phyloP scores from a whole-genome alignment of 2,888 invertebrate genomes.

The Ichneumoninae sp. region DNA sequence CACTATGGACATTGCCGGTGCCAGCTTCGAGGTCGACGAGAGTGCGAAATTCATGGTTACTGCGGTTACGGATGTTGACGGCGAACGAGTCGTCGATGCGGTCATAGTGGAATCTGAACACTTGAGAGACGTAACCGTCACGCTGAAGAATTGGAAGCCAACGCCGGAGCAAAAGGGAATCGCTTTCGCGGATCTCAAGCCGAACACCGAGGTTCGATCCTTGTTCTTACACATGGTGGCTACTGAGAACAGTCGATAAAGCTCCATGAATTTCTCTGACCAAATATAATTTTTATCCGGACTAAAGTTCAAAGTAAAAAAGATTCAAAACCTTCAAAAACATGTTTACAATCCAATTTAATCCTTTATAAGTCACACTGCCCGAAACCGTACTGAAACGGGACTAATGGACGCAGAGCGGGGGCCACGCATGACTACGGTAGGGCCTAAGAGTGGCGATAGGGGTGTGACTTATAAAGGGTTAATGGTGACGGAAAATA shows the following conservation, averaged over 20 bases:
- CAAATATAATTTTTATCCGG: too few relatives aligned
- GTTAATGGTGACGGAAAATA: too few relatives aligned
- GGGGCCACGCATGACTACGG: too few relatives aligned
- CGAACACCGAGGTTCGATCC: conserved; percentile 73
- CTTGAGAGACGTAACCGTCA: conserved; percentile 43
- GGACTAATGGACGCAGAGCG: too few relatives aligned
- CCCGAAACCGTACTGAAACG: too few relatives aligned
- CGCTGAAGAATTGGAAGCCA: conserved; percentile 74
- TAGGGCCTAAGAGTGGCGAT: too few relatives aligned
- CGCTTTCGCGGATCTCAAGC: conserved; percentile 70
- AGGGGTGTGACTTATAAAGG: too few relatives aligned
- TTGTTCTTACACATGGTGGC: conserved; percentile 3
- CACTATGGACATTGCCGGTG: not conserved
- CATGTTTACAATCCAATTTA: too few relatives aligned
- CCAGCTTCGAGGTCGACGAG: not conserved
- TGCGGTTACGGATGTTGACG: not conserved
- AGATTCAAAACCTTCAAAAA: too few relatives aligned
- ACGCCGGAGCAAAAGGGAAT: conserved; percentile 74
- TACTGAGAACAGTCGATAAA: not conserved
- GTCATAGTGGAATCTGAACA: conserved; percentile 6
- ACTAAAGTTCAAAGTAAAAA: too few relatives aligned
- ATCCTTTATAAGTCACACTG: too few relatives aligned
- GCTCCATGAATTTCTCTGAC: too few relatives aligned
- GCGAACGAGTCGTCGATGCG: conserved; percentile 18
- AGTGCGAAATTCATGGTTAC: conserved; percentile 19